These are phyloP conservation scores for Conus betulinus DNA, from an alignment of 1,140 invertebrate genomes.

Conservation along the genomic window DNA sequence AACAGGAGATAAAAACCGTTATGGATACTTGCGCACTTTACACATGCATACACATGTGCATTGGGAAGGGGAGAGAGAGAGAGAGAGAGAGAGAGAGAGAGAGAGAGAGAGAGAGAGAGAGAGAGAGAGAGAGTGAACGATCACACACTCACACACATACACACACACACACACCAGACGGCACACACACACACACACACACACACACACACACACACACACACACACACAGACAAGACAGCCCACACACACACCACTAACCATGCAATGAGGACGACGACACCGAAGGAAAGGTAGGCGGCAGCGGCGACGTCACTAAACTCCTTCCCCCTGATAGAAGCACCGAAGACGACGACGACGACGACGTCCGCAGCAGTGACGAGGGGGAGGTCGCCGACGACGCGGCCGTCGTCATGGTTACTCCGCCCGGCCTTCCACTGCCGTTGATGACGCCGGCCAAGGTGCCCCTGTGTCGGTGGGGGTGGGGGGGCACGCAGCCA, in stretches of 20 bases:
- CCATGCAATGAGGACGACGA: not conserved
- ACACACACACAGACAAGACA: conserved; percentile 25
- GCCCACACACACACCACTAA: conserved; percentile 4
- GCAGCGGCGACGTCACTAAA: not conserved
- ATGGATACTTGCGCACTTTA: not conserved
- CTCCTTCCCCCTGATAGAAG: not conserved
- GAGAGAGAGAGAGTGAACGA: conserved; percentile 1
- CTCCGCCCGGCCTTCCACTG: not conserved
- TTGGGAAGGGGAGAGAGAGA: not conserved
- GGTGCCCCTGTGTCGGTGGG: not conserved
- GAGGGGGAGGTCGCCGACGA: not conserved
- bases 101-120: conserved; percentile 17
- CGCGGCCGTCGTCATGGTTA: not conserved
- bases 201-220: not conserved
- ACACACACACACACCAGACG: not conserved
- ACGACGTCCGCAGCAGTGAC: not conserved
- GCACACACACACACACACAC: conserved; percentile 10
- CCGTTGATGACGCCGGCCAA: not conserved
- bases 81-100: conserved; percentile 6
- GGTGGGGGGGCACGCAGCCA: conserved; percentile 24
- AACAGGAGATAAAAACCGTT: too few relatives aligned
- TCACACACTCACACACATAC: conserved; percentile 4
- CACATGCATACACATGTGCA: not conserved
- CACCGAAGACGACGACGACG: not conserved
- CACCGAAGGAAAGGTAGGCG: not conserved